Evolutionary conservation across 2,797 vertebrate genomes (phyloP).

Genomic region (Etheostoma nigrum): DNA sequence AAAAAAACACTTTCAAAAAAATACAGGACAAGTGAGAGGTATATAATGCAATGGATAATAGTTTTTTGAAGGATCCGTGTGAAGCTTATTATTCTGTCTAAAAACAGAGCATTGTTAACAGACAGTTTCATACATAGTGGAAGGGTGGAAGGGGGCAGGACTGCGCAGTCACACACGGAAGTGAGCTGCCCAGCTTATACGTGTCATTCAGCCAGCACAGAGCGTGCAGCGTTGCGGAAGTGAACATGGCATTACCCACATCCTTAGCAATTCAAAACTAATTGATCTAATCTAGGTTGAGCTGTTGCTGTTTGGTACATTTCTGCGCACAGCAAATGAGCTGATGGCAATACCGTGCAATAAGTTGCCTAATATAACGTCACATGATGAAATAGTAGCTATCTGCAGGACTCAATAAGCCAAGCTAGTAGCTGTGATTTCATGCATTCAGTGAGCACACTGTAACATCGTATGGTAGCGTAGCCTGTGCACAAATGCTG

Average conservation of each 20-base stretch:
- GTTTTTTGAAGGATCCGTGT: accelerated
- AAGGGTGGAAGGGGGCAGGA: slow-evolving; percentile 18
- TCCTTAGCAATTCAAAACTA: neutral
- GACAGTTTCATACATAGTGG: slow-evolving; percentile 19
- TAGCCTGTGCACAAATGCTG: neutral
- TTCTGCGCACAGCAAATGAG: neutral
- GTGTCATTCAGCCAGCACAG: slow-evolving; percentile 85
- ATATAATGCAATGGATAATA: neutral
- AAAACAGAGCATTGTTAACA: neutral
- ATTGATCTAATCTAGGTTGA: neutral
- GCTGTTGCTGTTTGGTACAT: neutral
- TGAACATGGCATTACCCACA: slow-evolving; percentile 30
- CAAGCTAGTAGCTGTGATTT: neutral
- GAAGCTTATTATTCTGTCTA: neutral
- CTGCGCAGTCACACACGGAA: slow-evolving; percentile 79
- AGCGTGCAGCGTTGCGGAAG: slow-evolving; percentile 76
- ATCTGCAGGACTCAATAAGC: neutral
- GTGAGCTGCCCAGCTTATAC: slow-evolving; percentile 83
- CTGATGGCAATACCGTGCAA: neutral
- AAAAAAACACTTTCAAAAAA: neutral
- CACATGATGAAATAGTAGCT: neutral
- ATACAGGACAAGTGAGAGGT: neutral
- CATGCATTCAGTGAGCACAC: neutral
- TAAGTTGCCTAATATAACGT: neutral
- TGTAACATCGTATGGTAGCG: no score